These are phyloP conservation scores for Panthera uncia DNA, from an alignment of 2,113 vertebrate species.

Conservation along the genomic window DNA sequence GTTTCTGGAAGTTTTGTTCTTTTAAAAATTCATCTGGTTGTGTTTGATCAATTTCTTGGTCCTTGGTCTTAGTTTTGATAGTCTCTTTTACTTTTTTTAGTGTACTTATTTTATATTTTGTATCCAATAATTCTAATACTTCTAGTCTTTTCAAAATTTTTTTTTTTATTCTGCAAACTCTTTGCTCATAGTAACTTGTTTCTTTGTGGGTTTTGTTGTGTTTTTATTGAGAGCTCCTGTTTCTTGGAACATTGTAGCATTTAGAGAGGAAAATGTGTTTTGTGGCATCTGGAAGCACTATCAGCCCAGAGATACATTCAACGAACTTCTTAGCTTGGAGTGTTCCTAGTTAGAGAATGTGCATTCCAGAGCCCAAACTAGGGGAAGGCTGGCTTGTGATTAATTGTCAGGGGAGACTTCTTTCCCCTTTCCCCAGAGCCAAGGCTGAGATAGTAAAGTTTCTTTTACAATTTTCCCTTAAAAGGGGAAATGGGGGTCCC, in stretches of 20 bases:
- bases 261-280: not conserved
- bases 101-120: not conserved
- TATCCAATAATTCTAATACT: not conserved
- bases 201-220: not conserved
- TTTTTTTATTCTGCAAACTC: not conserved
- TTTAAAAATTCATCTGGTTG: not conserved
- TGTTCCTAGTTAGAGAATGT: slow-evolving; percentile 5
- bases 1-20: not conserved
- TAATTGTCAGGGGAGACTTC: not conserved
- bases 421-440: not conserved
- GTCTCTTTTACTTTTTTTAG: not conserved
- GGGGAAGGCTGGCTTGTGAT: not conserved
- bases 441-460: not conserved
- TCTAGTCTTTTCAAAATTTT: not conserved
- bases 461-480: not conserved
- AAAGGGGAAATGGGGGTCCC: not conserved
- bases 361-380: not conserved
- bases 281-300: not conserved
- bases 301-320: not conserved
- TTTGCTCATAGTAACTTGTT: not conserved
- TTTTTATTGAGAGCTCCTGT: not conserved
- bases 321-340: not conserved
- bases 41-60: not conserved
- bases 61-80: not conserved
- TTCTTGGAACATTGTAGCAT: not conserved